Conservation (phyloP, 2,113 vertebrate species). For the Pseudonaja textilis region DNA sequence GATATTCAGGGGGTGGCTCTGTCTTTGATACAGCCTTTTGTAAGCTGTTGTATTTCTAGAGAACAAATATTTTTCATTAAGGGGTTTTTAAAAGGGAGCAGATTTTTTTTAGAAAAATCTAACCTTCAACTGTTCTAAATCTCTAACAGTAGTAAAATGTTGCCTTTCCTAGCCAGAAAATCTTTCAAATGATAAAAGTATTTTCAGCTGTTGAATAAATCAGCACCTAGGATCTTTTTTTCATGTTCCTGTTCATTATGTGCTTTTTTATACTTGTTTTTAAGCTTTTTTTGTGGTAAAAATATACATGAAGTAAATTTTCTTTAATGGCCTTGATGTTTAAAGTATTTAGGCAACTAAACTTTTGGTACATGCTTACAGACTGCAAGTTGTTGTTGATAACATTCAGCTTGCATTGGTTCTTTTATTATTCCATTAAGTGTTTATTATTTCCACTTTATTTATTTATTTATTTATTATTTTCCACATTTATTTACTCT, state of each 20-base stretch:
- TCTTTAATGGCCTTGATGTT: slow-evolving; percentile 41
- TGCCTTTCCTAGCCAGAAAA: slow-evolving; percentile 17
- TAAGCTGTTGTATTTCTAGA: slow-evolving; percentile 24
- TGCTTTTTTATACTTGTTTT: slow-evolving; percentile 35
- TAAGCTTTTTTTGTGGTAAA: slow-evolving; percentile 32
- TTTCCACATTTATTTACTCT: neutral
- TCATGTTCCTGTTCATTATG: slow-evolving; percentile 5
- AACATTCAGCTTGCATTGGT: slow-evolving; percentile 39
- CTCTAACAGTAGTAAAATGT: slow-evolving; percentile 32
- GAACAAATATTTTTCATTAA: slow-evolving; percentile 29
- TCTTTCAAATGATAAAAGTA: slow-evolving; percentile 44
- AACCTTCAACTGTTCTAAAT: slow-evolving; percentile 41
- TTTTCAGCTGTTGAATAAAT: slow-evolving; percentile 57
- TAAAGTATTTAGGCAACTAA: slow-evolving; percentile 44
- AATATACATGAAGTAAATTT: slow-evolving; percentile 24
- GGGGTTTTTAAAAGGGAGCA: slow-evolving; percentile 34
- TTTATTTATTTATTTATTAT: neutral
- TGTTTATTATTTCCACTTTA: too few species aligned
- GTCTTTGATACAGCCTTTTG: slow-evolving; percentile 1
- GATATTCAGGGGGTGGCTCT: neutral
- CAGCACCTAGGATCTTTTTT: slow-evolving; percentile 33
- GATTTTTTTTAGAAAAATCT: slow-evolving; percentile 29
- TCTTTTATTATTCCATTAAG: slow-evolving; percentile 27
- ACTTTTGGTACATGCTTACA: slow-evolving; percentile 40
- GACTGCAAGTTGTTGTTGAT: slow-evolving; percentile 22